Evolutionary conservation across 2,113 vertebrate genomes (phyloP).

Genomic region (Cebidichthys violaceus): DNA sequence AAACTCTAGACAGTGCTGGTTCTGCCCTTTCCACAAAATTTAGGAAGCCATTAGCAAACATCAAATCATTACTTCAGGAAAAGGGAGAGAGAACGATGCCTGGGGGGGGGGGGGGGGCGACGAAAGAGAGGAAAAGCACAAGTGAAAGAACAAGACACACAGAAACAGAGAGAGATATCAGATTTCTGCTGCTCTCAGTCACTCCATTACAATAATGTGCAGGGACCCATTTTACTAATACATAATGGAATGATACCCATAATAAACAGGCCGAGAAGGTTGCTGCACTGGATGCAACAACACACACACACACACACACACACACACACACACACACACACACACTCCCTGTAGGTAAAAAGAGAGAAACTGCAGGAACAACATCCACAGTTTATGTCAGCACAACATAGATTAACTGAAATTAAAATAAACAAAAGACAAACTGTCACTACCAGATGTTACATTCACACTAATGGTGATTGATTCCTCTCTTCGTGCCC

Average conservation of each 20-base stretch:
- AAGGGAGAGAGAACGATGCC: constrained; percentile 51
- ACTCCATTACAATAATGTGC: constrained; percentile 91
- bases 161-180: constrained; percentile 76
- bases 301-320: too few relatives aligned
- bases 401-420: background rate
- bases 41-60: constrained; percentile 95
- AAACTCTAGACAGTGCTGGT: constrained; percentile 89
- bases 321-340: too few relatives aligned
- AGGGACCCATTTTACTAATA: constrained; percentile 85
- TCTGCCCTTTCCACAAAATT: constrained; percentile 91
- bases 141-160: constrained; percentile 57
- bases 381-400: background rate
- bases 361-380: constrained; percentile 1
- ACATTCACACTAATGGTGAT: background rate
- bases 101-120: background rate
- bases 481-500: constrained; percentile 26
- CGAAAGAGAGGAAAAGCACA: constrained; percentile 46
- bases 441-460: constrained; percentile 14
- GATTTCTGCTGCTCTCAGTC: constrained; percentile 90
- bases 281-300: too few relatives aligned
- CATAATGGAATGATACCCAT: constrained; percentile 78
- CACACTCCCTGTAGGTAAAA: too few relatives aligned
- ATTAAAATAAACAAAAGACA: background rate
- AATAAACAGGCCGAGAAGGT: constrained; percentile 61
- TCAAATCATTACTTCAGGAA: constrained; percentile 89